Conservation (phyloP, 1,140 invertebrate genomes). For the Homalodisca vitripennis region DNA sequence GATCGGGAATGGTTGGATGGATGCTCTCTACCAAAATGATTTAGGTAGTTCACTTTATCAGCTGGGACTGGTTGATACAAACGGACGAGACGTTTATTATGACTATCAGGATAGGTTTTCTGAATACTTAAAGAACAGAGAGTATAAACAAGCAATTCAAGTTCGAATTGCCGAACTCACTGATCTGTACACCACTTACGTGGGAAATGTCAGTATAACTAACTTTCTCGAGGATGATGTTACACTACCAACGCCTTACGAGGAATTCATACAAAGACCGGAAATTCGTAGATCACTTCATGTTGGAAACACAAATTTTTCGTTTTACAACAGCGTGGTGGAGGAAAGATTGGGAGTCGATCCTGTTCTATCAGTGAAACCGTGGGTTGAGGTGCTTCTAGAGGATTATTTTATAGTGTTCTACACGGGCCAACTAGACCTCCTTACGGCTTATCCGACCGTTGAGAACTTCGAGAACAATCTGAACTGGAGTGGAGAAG, state of each 20-base stretch:
- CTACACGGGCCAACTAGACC: slow-evolving; percentile 77
- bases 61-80: slow-evolving; percentile 54
- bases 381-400: slow-evolving; percentile 68
- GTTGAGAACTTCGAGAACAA: slow-evolving; percentile 63
- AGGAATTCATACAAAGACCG: slow-evolving; percentile 57
- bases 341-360: slow-evolving; percentile 70
- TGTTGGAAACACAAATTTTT: slow-evolving; percentile 68
- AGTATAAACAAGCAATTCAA: slow-evolving; percentile 19
- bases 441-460: slow-evolving; percentile 77
- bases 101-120: slow-evolving; percentile 19
- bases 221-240: slow-evolving; percentile 69
- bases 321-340: slow-evolving; percentile 53
- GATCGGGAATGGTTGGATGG: slow-evolving; percentile 83
- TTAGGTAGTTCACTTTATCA: slow-evolving; percentile 82
- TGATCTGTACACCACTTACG: slow-evolving; percentile 53
- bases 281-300: slow-evolving; percentile 62
- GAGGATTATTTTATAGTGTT: slow-evolving; percentile 66
- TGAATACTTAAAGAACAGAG: not conserved
- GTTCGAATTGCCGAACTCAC: slow-evolving; percentile 49
- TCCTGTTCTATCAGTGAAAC: slow-evolving; percentile 79
- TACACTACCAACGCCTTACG: slow-evolving; percentile 46
- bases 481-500: slow-evolving; percentile 64
- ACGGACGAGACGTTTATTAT: slow-evolving; percentile 44
- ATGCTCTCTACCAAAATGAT: slow-evolving; percentile 72
- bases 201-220: slow-evolving; percentile 73